These are phyloP conservation scores for Girardinichthys multiradiatus DNA, from an alignment of 2,113 vertebrate genomes.

Conservation along the genomic window DNA sequence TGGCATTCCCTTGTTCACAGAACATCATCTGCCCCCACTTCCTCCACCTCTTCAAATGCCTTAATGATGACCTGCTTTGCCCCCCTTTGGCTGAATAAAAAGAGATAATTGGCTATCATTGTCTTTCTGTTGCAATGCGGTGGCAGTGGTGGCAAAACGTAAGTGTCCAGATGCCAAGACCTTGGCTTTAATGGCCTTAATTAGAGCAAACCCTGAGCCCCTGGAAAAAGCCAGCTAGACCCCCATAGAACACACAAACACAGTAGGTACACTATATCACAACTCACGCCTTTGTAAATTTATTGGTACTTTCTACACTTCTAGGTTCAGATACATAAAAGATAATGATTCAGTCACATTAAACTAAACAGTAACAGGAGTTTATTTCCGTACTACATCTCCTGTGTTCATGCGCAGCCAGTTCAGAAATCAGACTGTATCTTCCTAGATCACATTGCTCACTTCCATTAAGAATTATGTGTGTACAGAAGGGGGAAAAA, in stretches of 20 bases:
- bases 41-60: constrained; percentile 22
- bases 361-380: constrained; percentile 5
- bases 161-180: constrained; percentile 84
- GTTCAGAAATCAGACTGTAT: constrained; percentile 47
- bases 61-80: constrained; percentile 71
- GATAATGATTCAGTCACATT: not conserved
- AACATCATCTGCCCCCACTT: not conserved
- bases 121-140: constrained; percentile 51
- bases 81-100: constrained; percentile 70
- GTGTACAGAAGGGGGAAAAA: constrained; percentile 20
- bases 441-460: constrained; percentile 39
- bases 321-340: not conserved
- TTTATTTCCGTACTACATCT: constrained; percentile 4
- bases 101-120: constrained; percentile 79
- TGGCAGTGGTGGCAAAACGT: constrained; percentile 66
- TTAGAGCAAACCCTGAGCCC: constrained; percentile 86
- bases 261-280: not conserved
- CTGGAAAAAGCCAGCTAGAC: constrained; percentile 85
- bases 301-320: not conserved
- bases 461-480: constrained; percentile 52
- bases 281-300: not conserved
- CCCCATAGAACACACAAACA: constrained; percentile 29
- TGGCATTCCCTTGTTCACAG: constrained; percentile 33
- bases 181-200: constrained; percentile 80
- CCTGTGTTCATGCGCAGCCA: constrained; percentile 1